Evolutionary conservation across 2,888 invertebrate genomes (phyloP).

Genomic region (Melipona bicolor): DNA sequence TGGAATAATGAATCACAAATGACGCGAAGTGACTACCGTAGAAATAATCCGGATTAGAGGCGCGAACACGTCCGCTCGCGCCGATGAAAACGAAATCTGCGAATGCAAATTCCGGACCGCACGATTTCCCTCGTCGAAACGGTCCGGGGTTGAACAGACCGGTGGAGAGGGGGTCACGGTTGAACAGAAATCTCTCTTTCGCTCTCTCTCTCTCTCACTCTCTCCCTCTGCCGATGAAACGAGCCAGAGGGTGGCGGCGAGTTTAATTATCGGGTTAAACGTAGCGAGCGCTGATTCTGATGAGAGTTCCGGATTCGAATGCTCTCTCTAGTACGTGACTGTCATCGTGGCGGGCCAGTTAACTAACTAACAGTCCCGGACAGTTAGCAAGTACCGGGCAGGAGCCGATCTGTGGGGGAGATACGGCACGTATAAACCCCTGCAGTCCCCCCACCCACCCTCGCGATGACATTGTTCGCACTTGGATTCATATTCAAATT

Average conservation of each 20-base stretch:
- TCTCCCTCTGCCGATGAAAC: conserved; percentile 18
- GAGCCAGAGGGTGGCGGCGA: conserved; percentile 66
- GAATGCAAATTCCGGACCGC: conserved; percentile 81
- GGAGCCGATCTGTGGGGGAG: conserved; percentile 82
- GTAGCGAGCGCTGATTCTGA: conserved; percentile 84
- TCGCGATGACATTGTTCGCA: conserved; percentile 83
- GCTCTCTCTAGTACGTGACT: conserved; percentile 81
- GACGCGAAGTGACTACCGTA: conserved; percentile 54
- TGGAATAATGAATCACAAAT: conserved; percentile 63
- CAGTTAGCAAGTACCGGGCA: conserved; percentile 80
- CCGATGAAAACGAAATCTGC: conserved; percentile 76
- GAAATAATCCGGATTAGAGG: conserved; percentile 69
- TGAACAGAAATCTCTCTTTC: conserved; percentile 17
- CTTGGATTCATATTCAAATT: conserved; percentile 84
- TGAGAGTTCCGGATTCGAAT: conserved; percentile 84
- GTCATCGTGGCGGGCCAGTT: conserved; percentile 83
- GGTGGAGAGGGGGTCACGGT: conserved; percentile 34
- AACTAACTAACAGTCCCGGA: conserved; percentile 83
- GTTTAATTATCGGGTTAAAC: conserved; percentile 84
- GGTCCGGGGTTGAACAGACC: conserved; percentile 46
- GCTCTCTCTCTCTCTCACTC: not conserved
- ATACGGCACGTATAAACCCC: conserved; percentile 82
- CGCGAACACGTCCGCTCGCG: conserved; percentile 55
- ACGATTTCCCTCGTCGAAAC: conserved; percentile 80
- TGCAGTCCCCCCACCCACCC: conserved; percentile 57